Conservation (phyloP, 2,888 invertebrate species). For the Hesperia comma region DNA sequence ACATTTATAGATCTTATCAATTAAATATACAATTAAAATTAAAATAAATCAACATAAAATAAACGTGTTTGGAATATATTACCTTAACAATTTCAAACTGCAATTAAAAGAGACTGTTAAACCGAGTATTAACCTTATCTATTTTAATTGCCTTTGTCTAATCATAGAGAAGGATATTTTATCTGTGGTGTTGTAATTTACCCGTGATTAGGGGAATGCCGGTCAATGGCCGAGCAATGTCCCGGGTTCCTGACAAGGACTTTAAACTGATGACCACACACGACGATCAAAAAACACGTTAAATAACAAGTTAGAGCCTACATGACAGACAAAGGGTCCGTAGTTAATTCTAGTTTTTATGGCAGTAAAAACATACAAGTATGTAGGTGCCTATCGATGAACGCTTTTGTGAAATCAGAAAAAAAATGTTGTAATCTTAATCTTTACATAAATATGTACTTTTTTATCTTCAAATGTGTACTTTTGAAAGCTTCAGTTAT, state of each 20-base stretch:
- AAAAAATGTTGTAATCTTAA: too few relatives aligned
- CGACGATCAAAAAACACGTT: constrained; percentile 13
- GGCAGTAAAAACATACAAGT: too few relatives aligned
- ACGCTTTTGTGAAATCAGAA: too few relatives aligned
- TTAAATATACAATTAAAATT: too few relatives aligned
- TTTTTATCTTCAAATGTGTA: too few relatives aligned
- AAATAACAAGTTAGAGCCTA: not conserved
- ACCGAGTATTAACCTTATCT: constrained; percentile 23
- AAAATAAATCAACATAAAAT: too few relatives aligned
- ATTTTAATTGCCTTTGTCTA: constrained; percentile 7
- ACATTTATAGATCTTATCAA: too few relatives aligned
- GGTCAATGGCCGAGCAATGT: constrained; percentile 12
- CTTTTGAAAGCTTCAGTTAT: too few relatives aligned
- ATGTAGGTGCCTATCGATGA: too few relatives aligned
- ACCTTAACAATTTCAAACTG: too few relatives aligned
- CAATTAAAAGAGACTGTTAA: constrained; percentile 11
- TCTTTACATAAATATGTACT: too few relatives aligned
- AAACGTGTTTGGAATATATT: too few relatives aligned
- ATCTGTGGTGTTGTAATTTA: constrained; percentile 30
- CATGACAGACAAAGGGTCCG: not conserved
- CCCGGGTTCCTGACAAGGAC: not conserved
- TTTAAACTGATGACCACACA: constrained; percentile 25
- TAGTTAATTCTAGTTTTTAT: not conserved
- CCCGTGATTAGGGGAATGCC: constrained; percentile 17
- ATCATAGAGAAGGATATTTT: constrained; percentile 19